Percentiles rank a stretch among this genome's conserved stretches.
Evolutionary conservation across 2,888 invertebrate genomes (phyloP).

Genomic region (Lissonota sp.): DNA sequence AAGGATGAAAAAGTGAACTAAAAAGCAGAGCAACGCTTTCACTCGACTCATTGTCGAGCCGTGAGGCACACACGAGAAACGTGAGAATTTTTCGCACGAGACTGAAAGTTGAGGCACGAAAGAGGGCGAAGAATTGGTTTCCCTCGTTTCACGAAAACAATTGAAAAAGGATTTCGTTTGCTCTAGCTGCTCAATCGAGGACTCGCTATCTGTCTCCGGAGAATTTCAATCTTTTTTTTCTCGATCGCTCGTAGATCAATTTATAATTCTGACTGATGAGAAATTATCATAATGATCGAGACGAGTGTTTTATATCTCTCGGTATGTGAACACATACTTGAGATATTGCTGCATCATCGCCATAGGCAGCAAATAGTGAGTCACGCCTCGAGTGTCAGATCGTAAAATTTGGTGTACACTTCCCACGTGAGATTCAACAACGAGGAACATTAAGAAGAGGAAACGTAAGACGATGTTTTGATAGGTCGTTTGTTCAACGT

Average conservation of each 20-base stretch:
- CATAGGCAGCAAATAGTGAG: conserved; percentile 47
- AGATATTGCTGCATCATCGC: conserved; percentile 45
- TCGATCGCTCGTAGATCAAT: neutral
- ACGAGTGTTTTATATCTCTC: neutral
- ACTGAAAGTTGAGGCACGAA: neutral
- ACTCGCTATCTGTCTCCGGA: no score
- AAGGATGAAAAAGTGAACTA: no score
- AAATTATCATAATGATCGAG: no score
- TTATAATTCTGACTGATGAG: no score
- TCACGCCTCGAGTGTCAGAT: conserved; percentile 34
- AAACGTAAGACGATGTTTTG: neutral
- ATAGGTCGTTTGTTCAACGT: neutral
- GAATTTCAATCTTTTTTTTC: conserved; percentile 4
- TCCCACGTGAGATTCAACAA: conserved; percentile 7
- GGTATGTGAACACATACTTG: conserved; percentile 16
- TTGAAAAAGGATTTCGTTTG: no score
- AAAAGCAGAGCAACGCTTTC: conserved; percentile 30
- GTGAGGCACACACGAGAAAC: conserved; percentile 29
- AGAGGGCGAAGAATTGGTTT: neutral
- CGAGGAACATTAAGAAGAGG: neutral
- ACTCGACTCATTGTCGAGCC: conserved; percentile 38
- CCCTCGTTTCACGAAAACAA: neutral
- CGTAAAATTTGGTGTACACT: conserved; percentile 12
- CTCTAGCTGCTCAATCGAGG: no score
- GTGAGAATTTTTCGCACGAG: conserved; percentile 45